Base-by-base conservation (phyloP, 1,140 invertebrate genomes). In the Argopecten irradians region DNA sequence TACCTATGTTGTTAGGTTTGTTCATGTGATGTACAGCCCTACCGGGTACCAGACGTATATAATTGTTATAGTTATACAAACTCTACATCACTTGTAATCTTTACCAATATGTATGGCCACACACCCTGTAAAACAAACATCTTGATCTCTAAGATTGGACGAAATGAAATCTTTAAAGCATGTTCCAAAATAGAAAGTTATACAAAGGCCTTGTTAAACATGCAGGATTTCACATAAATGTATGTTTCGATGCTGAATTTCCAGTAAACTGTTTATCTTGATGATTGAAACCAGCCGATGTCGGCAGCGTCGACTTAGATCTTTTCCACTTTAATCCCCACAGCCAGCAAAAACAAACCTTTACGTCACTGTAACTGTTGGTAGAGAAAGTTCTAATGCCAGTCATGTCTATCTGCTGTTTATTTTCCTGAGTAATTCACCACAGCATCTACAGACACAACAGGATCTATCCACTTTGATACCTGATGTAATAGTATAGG, bases 251-350 rank as follows among this genome's bases (percentile, higher is more conserved):
- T 71, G 55, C 55, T 71, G 55, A 5, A 28, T 71, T 28, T 71
- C 55, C 55, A n/a, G 55, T 71, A 71, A 71, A 71, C n/a, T 71
- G 55, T 71, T 71, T 71, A 71, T 71, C 55, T 71, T 71, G 55
- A 7, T 71, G 55, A 71, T 71, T n/a, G 22, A 71, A 71, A 71
- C 55, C 55, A 71, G 55, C 16, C 5, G 55, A 71, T 71, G 55
- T 1, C 55, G 16, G 55, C 19, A 46, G 19, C 28, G 55, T 71
- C n/a, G 55, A 71, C 55, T 28, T n/a, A 16, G n/a, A 71, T 71
- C 55, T 28, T 5, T 71, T 71, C 28, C 55, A 71, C n/a, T 71
- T 28, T 71, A 71, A 71, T 71, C n/a, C 55, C 55, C 55, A 19
- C 55, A 71, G 55, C 55, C 22, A 71, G 55, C 55, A 71, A 71